Conservation (phyloP, 1,140 invertebrate genomes). For the Cecropterus lyciades region DNA sequence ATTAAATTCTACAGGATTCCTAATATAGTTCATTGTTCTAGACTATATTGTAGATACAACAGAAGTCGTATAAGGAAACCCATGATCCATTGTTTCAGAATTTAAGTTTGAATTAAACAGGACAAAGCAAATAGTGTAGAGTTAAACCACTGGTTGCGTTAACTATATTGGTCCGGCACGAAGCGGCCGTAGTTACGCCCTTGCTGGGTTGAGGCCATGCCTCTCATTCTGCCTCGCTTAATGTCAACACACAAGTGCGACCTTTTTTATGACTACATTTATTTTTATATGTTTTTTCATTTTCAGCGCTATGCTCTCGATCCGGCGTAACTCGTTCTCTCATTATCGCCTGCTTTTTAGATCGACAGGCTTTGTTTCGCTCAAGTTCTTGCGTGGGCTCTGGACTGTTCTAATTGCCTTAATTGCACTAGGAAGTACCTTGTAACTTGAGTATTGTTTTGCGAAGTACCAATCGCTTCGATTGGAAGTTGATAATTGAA, state of each 20-base stretch:
- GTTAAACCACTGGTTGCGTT: conserved; percentile 6
- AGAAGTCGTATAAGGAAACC: no score
- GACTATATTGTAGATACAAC: no score
- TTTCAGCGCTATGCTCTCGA: conserved; percentile 42
- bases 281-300: conserved; percentile 43
- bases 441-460: conserved; percentile 15
- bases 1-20: no score
- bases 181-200: conserved; percentile 17
- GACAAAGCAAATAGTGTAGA: conserved; percentile 22
- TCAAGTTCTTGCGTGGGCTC: conserved; percentile 21
- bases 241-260: conserved; percentile 34
- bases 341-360: not conserved
- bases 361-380: conserved; percentile 1
- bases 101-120: conserved; percentile 4
- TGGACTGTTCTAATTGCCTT: conserved; percentile 23
- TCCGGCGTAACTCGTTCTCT: conserved; percentile 42
- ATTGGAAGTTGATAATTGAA: not conserved
- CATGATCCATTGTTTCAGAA: not conserved
- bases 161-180: not conserved
- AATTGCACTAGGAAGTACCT: conserved; percentile 25
- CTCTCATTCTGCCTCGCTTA: conserved; percentile 31
- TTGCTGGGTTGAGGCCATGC: conserved; percentile 30
- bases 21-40: no score
- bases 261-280: conserved; percentile 48
- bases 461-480: not conserved